These are phyloP conservation scores for Ochropleura plecta DNA, from an alignment of 2,888 invertebrate species.

Conservation along the genomic window DNA sequence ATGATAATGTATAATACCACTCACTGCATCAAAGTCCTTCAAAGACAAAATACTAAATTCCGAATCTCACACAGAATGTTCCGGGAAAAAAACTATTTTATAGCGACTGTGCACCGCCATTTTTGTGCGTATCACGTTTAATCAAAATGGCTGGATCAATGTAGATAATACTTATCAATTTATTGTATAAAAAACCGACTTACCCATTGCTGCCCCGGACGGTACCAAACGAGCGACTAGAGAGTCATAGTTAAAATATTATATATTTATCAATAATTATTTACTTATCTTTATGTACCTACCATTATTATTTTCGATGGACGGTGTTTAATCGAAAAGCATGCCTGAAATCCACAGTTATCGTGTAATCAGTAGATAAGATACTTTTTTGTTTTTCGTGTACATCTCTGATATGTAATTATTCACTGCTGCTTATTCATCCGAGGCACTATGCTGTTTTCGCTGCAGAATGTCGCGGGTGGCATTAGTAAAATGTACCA, in stretches of 20 bases:
- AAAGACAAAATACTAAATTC: background rate
- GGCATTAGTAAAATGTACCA: too few species aligned
- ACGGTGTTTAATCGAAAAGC: constrained; percentile 68
- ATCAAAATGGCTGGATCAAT: background rate
- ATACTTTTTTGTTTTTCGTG: constrained; percentile 46
- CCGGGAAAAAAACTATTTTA: background rate
- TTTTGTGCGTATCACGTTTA: constrained; percentile 9
- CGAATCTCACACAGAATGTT: background rate
- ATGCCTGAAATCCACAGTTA: constrained; percentile 66
- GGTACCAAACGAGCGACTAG: constrained; percentile 78
- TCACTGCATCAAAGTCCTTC: background rate
- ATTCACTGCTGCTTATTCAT: constrained; percentile 26
- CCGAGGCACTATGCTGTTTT: background rate
- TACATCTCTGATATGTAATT: constrained; percentile 29
- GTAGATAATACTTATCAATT: constrained; percentile 9
- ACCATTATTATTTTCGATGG: constrained; percentile 65
- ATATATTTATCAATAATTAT: constrained; percentile 78
- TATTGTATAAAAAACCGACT: constrained; percentile 63
- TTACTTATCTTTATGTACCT: constrained; percentile 71
- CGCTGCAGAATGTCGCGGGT: too few species aligned
- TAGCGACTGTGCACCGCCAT: background rate
- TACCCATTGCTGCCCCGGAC: constrained; percentile 79
- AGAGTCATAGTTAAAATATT: constrained; percentile 67
- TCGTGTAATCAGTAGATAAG: constrained; percentile 61
- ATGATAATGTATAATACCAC: background rate